Evolutionary conservation across 2,113 vertebrate genomes (phyloP).

Genomic region (Morone chrysops): DNA sequence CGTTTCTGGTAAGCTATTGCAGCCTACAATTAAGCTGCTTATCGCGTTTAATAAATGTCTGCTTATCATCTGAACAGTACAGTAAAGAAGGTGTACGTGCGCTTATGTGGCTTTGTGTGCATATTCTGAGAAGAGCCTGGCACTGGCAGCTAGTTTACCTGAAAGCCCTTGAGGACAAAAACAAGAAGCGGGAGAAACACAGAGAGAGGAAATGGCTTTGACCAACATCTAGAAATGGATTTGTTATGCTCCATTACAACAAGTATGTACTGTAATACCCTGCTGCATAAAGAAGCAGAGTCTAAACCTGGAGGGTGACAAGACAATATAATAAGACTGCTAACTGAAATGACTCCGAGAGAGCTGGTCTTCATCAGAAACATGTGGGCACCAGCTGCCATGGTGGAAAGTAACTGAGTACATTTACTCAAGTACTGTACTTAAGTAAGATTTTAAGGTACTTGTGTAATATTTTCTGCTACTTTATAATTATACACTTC

Average conservation of each 20-base stretch:
- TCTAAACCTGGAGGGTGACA: slow-evolving; percentile 32
- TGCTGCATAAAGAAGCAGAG: neutral
- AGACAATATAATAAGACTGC: neutral
- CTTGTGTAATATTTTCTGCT: neutral
- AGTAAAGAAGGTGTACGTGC: neutral
- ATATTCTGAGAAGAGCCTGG: slow-evolving; percentile 23
- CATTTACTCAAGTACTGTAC: neutral
- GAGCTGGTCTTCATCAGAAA: slow-evolving; percentile 25
- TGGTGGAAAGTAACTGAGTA: neutral
- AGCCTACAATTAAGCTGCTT: no score
- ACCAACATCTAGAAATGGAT: slow-evolving; percentile 37
- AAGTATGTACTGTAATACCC: slow-evolving; percentile 1
- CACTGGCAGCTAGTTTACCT: slow-evolving; percentile 26
- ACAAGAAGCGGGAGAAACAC: slow-evolving; percentile 15
- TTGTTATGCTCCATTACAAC: slow-evolving; percentile 20
- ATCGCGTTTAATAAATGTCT: neutral
- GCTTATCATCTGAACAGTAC: neutral
- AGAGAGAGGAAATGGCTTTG: slow-evolving; percentile 36
- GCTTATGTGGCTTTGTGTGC: neutral
- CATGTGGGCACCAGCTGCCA: slow-evolving; percentile 29
- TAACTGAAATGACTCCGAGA: slow-evolving; percentile 3
- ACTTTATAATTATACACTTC: no score
- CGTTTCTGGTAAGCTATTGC: neutral
- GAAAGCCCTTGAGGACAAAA: slow-evolving; percentile 21
- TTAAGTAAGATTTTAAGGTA: neutral